Percentiles rank a stretch among this genome's conserved stretches.
Evolutionary conservation across 2,113 vertebrate species (phyloP).

Genomic region (Hippoglossus stenolepis): DNA sequence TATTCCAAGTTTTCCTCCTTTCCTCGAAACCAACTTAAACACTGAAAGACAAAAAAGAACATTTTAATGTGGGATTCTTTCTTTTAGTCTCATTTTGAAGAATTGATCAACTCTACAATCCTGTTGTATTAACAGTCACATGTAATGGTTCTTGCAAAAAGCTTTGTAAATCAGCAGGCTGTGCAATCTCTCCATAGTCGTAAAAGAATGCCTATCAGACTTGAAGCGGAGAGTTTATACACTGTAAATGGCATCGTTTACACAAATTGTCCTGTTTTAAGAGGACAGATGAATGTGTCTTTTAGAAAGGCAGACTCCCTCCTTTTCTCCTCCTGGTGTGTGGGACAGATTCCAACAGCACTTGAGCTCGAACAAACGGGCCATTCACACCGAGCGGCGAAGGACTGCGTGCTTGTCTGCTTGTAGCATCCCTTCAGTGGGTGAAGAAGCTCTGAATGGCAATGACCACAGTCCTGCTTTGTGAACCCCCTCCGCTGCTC

Average conservation of each 20-base stretch:
- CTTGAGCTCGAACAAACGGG: constrained; percentile 77
- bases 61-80: background rate
- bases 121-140: constrained; percentile 18
- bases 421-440: constrained; percentile 65
- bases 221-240: constrained; percentile 54
- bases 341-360: constrained; percentile 75
- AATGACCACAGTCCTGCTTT: constrained; percentile 54
- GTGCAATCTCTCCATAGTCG: constrained; percentile 41
- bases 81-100: constrained; percentile 19
- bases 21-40: constrained; percentile 16
- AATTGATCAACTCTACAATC: constrained; percentile 17
- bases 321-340: constrained; percentile 66
- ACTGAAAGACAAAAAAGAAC: background rate
- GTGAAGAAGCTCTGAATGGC: constrained; percentile 55
- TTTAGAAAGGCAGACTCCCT: constrained; percentile 81
- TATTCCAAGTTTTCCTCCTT: background rate
- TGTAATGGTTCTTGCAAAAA: constrained; percentile 36
- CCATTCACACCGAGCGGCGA: constrained; percentile 70
- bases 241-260: constrained; percentile 70
- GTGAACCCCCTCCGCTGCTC: constrained; percentile 45
- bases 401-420: constrained; percentile 63
- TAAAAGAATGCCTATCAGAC: constrained; percentile 29
- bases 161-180: constrained; percentile 40
- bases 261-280: constrained; percentile 76
- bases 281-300: constrained; percentile 81